Evolutionary conservation across 2,797 vertebrate species (phyloP).

Genomic region (Anguilla anguilla): DNA sequence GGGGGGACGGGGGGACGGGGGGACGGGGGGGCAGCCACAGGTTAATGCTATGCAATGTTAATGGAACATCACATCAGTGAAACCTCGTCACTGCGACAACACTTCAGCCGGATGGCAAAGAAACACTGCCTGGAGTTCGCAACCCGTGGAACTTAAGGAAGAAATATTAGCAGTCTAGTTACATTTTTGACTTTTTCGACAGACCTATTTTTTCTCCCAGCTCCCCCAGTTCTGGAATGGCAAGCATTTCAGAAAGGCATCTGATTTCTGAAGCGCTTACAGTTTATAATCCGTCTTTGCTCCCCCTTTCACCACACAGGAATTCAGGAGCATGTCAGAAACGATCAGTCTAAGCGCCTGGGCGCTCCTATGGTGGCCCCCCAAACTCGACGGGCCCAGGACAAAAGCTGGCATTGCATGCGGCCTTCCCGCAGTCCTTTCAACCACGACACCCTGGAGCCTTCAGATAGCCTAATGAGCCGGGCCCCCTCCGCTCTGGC

Average conservation of each 20-base stretch:
- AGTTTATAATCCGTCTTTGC: slow-evolving; percentile 30
- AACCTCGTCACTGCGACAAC: not conserved
- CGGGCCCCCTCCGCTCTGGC: slow-evolving; percentile 59
- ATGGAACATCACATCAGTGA: not conserved
- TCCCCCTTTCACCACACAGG: slow-evolving; percentile 45
- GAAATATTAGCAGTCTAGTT: not conserved
- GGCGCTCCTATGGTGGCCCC: slow-evolving; percentile 39
- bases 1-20: not conserved
- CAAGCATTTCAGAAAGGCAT: slow-evolving; percentile 14
- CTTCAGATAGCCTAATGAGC: slow-evolving; percentile 63
- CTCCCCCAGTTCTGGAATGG: slow-evolving; percentile 4
- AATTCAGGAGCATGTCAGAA: slow-evolving; percentile 59
- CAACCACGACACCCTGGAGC: slow-evolving; percentile 59
- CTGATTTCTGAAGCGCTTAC: not conserved
- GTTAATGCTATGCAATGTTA: not conserved
- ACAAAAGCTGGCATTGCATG: slow-evolving; percentile 45
- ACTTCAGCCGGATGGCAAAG: not conserved
- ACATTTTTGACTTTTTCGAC: not conserved
- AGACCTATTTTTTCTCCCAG: not conserved
- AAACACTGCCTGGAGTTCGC: not conserved
- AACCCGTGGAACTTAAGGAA: not conserved
- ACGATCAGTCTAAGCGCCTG: slow-evolving; percentile 58
- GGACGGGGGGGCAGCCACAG: not conserved
- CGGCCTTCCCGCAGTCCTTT: slow-evolving; percentile 50
- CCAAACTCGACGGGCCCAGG: slow-evolving; percentile 42